These are phyloP conservation scores for Acronicta leporina DNA, from an alignment of 2,888 invertebrate species.

Conservation along the genomic window DNA sequence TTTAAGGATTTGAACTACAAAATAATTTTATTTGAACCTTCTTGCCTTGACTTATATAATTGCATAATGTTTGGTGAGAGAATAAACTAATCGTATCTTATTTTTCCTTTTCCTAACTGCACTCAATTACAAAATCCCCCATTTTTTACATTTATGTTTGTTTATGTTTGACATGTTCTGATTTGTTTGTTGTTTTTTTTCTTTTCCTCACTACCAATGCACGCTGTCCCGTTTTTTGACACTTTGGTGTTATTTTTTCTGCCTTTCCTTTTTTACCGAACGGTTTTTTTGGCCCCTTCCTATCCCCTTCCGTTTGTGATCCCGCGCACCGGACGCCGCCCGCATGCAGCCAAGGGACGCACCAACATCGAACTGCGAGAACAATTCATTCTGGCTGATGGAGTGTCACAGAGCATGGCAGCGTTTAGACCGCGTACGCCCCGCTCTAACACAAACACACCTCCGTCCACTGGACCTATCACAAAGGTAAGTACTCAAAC, in stretches of 20 bases:
- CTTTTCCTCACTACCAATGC: slow-evolving; percentile 84
- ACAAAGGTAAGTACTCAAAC: slow-evolving; percentile 94
- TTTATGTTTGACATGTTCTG: slow-evolving; percentile 87
- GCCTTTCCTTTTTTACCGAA: slow-evolving; percentile 78
- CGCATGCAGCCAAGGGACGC: slow-evolving; percentile 98
- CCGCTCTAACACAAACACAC: slow-evolving; percentile 92
- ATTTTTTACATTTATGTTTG: slow-evolving; percentile 78
- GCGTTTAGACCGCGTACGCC: slow-evolving; percentile 98
- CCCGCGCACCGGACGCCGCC: slow-evolving; percentile 87
- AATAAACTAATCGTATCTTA: slow-evolving; percentile 85
- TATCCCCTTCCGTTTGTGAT: slow-evolving; percentile 72
- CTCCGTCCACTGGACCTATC: slow-evolving; percentile 95
- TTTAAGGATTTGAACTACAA: not conserved
- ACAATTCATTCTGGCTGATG: slow-evolving; percentile 99
- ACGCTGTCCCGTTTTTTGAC: slow-evolving; percentile 83
- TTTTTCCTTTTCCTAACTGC: slow-evolving; percentile 85
- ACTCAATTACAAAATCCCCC: slow-evolving; percentile 75
- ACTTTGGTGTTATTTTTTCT: slow-evolving; percentile 82
- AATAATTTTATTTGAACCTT: slow-evolving; percentile 25
- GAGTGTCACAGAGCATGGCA: slow-evolving; percentile 99
- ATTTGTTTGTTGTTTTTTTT: slow-evolving; percentile 88
- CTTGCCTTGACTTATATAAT: slow-evolving; percentile 80
- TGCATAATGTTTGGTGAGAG: slow-evolving; percentile 82
- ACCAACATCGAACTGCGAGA: slow-evolving; percentile 99
- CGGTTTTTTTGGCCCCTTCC: slow-evolving; percentile 79